Evolutionary conservation across 2,113 vertebrate genomes (phyloP), one percentile per base, ranked within the genome.

Genomic region (Dromaius novaehollandiae): DNA sequence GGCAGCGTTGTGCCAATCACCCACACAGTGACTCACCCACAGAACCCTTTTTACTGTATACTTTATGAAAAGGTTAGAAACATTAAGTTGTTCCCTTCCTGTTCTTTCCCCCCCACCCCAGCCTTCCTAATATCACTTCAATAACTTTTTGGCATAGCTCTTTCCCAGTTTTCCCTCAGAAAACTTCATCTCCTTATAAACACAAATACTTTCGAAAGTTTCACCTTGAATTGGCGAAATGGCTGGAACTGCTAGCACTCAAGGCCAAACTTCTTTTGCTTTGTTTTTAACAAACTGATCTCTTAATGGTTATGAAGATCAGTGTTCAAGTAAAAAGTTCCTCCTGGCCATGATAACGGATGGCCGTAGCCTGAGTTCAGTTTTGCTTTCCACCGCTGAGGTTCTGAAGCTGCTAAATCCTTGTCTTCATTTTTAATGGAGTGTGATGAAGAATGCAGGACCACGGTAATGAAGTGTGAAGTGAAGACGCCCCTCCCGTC

Each of bases 21-120:
- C 96, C 95, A 97, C 96, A 93, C 93, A 40, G 28, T 97, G 95
- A 96, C 89, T 97, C 97, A 97, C 64, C 55, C 74, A 0, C 44
- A 81, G 42, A 93, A 76, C 88, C 68, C 82, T 95, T 95, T 95
- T 91, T 83, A 30, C 76, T 77, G 4, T 30, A 55, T 50, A 74
- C 89, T 96, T 96, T 83, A 89, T 0, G 4, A n/a, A 96, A 97
- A 95, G 93, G 93, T 96, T 95, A 96, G 88, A 93, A 94, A 94
- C 83, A 93, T 97, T 92, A 89, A 84, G 68, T 60, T 95, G 86
- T 92, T 96, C 88, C 76, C 94, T 96, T 82, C 63, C 70, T 53
- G 84, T 91, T 95, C 71, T 93, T 24, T 18, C 14, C 53, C n/a
- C n/a, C 40, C 36, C 2, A 11, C 2, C 38, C 38, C 38, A 38